Percentiles rank a stretch among this genome's conserved stretches.
Conservation (phyloP, 2,888 invertebrate species). For the Strigamia transsilvanica region DNA sequence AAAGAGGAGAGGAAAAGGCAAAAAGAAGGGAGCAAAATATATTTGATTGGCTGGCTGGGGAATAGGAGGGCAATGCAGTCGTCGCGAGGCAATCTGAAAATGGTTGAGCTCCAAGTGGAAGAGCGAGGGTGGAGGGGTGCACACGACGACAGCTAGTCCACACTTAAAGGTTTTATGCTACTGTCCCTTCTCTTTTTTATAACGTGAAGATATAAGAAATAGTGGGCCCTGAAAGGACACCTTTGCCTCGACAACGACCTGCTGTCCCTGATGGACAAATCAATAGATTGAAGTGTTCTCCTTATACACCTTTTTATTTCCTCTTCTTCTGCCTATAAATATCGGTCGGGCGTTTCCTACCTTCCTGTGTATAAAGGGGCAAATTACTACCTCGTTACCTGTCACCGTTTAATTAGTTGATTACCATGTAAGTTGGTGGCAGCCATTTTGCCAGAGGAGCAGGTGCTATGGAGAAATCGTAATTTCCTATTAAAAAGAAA, state of each 20-base stretch:
- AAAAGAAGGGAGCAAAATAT: constrained; percentile 40
- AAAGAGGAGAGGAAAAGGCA: constrained; percentile 37
- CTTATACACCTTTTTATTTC: constrained; percentile 30
- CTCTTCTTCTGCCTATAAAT: constrained; percentile 9
- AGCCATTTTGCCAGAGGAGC: constrained; percentile 10
- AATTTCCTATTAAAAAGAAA: not conserved
- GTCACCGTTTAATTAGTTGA: constrained; percentile 21
- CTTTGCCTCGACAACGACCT: constrained; percentile 30
- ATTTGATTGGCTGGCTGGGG: constrained; percentile 38
- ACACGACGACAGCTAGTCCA: constrained; percentile 13
- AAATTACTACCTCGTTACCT: constrained; percentile 26
- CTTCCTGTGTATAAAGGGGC: not conserved
- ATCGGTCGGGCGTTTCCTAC: constrained; percentile 9
- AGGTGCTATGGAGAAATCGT: not conserved
- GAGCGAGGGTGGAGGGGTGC: not conserved
- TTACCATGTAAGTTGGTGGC: constrained; percentile 13
- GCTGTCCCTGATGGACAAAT: constrained; percentile 30
- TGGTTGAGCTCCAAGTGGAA: constrained; percentile 28
- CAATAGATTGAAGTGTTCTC: constrained; percentile 30
- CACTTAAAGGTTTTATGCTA: constrained; percentile 30
- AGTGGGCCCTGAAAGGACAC: constrained; percentile 30
- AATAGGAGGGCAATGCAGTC: constrained; percentile 26
- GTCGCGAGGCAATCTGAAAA: constrained; percentile 42
- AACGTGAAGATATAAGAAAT: constrained; percentile 30
- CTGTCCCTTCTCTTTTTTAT: constrained; percentile 26